Base-by-base conservation (phyloP, 2,113 vertebrate species). In the Anthoscopus minutus region DNA sequence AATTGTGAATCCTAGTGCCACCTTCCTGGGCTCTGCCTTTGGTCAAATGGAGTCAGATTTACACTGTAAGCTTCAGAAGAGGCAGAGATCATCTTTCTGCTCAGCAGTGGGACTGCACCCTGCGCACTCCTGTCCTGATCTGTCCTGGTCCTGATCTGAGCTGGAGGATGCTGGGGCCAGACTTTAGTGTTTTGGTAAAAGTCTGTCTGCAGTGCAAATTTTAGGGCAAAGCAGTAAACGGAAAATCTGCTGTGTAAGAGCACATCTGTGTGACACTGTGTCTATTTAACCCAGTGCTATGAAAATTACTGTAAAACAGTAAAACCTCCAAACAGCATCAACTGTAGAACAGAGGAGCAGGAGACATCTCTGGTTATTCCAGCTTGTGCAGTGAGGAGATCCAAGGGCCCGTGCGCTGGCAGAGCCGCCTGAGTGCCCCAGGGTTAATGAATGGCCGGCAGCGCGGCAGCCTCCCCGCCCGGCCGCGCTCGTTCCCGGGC, bases 61-160 rank as follows among this genome's bases (percentile, higher is more conserved):
- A 45, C 24, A 31, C 0, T 0, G 3, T 7, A 15, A 57, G 45
- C 57, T 57, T 24, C 19, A 16, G 58, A 47, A 45, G 66, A 21
- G n/a, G 28, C 62, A 61, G 69, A 25, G 57, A 74, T 54, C 48
- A 25, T 28, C 40, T 3, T 42, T 37, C 48, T 54, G 64, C 45
- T 44, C 64, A 17, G 56, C 0, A 11, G 25, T 5, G 60, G 62
- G n/a, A 48, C 4, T 61, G 40, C 1, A 12, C 25, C 37, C 40
- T 13, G 15, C 18, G 65, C 10, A 6, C 64, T 37, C 22, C 4
- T 20, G n/a, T 54, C 44, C 44, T 0, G 0, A 53, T 18, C 72
- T 14, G 15, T 18, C 10, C n/a, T n/a, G n/a, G n/a, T 54, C 44
- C 44, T 0, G 0, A 53, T 18, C 72, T 14, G 15, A 31, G 71